Percentiles rank a stretch among this genome's conserved stretches.
These are phyloP conservation scores for Andrena bucephala DNA, from an alignment of 2,888 invertebrate genomes.

Conservation along the genomic window DNA sequence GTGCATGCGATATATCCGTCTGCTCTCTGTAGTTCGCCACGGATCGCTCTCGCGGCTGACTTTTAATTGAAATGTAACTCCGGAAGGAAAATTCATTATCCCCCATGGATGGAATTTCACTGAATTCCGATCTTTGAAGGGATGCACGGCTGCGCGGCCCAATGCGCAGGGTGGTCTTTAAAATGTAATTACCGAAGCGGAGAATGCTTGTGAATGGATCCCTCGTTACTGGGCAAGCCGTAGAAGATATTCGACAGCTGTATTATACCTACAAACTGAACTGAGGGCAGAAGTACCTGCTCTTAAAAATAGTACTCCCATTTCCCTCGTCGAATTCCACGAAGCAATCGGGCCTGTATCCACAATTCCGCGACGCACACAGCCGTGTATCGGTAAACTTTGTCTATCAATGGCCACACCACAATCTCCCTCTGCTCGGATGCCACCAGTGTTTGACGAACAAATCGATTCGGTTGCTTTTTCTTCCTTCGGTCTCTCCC, in stretches of 20 bases:
- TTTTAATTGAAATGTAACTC: background rate
- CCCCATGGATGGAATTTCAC: background rate
- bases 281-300: too few relatives aligned
- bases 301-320: too few relatives aligned
- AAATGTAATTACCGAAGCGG: background rate
- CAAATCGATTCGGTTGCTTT: slow-evolving; percentile 48
- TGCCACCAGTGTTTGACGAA: slow-evolving; percentile 10
- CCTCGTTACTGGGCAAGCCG: too few relatives aligned
- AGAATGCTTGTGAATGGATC: too few relatives aligned
- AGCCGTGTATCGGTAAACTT: too few relatives aligned
- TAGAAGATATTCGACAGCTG: too few relatives aligned
- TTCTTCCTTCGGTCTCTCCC: background rate
- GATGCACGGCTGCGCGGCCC: background rate
- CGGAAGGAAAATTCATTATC: background rate
- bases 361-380: too few relatives aligned
- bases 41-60: background rate
- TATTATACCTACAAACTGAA: too few relatives aligned
- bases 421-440: background rate
- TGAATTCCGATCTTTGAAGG: background rate
- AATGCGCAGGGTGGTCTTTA: background rate
- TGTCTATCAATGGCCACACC: background rate
- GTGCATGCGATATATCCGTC: background rate
- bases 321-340: too few relatives aligned
- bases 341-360: too few relatives aligned
- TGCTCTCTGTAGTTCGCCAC: background rate